These are phyloP conservation scores for Coptotermes formosanus DNA, from an alignment of 1,140 invertebrate species.

Conservation along the genomic window DNA sequence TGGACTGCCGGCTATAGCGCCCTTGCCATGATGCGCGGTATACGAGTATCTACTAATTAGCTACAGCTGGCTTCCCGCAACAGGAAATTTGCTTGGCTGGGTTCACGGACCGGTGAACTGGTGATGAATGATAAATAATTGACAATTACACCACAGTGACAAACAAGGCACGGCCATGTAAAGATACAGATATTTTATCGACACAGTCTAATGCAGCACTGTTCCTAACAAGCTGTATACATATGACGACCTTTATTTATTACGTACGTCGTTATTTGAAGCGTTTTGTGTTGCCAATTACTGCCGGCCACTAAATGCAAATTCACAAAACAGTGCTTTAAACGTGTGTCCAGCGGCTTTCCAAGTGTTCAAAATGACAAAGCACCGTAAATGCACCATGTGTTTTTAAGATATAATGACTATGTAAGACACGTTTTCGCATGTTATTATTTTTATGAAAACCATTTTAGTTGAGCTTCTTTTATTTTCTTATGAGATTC, in stretches of 20 bases:
- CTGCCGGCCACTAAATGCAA: no score
- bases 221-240: not conserved
- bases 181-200: not conserved
- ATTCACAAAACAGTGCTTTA: no score
- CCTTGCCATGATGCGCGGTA: not conserved
- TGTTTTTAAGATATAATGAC: no score
- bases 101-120: not conserved
- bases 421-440: no score
- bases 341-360: no score
- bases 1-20: not conserved
- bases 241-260: not conserved
- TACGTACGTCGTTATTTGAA: not conserved
- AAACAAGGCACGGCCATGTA: not conserved
- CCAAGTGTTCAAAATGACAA: no score
- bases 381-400: no score
- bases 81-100: slow-evolving; percentile 14
- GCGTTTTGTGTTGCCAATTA: no score
- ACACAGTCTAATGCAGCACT: not conserved
- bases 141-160: not conserved
- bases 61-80: not conserved
- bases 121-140: slow-evolving; percentile 13
- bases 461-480: no score
- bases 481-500: no score
- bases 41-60: slow-evolving; percentile 11
- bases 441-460: no score